A percentile compares a stretch with the other conserved stretches of the same genome.
Evolutionary conservation across 2,113 vertebrate genomes (phyloP).

Genomic region (Prunella fulvescens): DNA sequence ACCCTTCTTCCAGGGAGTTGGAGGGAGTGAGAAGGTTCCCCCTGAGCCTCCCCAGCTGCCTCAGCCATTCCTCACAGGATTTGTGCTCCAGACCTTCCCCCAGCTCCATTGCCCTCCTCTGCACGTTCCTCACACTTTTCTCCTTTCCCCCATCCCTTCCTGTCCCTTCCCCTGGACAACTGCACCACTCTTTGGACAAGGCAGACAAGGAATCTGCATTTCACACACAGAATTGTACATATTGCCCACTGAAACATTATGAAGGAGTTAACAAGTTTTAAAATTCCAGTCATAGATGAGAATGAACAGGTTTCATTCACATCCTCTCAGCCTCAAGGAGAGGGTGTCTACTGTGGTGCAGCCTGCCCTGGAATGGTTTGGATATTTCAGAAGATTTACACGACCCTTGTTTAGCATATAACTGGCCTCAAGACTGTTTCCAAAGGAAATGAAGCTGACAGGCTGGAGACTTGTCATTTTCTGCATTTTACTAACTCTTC

Average conservation of each 20-base stretch:
- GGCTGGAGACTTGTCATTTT: background rate
- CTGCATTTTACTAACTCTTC: background rate
- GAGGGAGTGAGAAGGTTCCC: no score
- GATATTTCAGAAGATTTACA: background rate
- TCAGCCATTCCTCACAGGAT: background rate
- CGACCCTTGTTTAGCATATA: background rate
- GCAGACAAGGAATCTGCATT: background rate
- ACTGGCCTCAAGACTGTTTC: background rate
- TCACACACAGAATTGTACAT: rapidly evolving
- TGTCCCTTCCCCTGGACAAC: background rate
- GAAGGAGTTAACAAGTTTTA: background rate
- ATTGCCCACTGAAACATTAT: rapidly evolving
- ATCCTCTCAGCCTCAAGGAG: background rate
- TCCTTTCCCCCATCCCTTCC: background rate
- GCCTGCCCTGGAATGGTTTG: background rate
- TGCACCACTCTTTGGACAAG: background rate
- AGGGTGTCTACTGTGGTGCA: background rate
- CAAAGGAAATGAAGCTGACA: background rate
- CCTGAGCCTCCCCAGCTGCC: background rate
- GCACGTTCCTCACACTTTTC: background rate
- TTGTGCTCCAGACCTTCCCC: background rate
- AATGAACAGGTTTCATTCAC: background rate
- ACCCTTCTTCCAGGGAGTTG: no score
- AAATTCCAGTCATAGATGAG: background rate
- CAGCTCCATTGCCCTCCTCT: background rate